Evolutionary conservation across 2,888 invertebrate species (phyloP), one percentile per base, ranked within the genome.

Genomic region (Hybos culiciformis): DNA sequence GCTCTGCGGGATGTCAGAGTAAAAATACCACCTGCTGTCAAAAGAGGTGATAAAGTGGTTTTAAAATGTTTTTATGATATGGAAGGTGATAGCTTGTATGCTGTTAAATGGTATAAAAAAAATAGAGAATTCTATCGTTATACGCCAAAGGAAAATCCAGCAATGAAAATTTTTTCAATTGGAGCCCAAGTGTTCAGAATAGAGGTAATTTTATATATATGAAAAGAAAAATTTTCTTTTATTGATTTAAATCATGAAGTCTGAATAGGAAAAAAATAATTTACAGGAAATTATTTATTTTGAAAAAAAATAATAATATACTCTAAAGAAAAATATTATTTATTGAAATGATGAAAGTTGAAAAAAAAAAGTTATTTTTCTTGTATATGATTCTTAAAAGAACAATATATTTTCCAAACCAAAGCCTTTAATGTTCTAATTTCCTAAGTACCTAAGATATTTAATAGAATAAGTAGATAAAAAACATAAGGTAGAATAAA

Each of bases 91-190:
- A 78, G 75, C 2, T 70, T 88, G 33, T 88, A 87, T 67, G 77
- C 84, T 2, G 83, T 88, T 40, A 86, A 87, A 68, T 88, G 86
- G 86, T 88, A 86, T 62, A 72, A 85, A 43, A 87, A 86, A 2
- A 72, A 70, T 53, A 71, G 79, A 49, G 87, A 88, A 67, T 87
- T 88, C 68, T 88, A 84, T 64, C 72, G 87, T 51, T 87, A 74
- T 58, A 79, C 83, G 0, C 86, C 87, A 0, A 74, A 74, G 53
- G 83, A 85, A 50, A 67, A 65, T 8, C 82, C 82, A 1, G 70
- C 74, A 15, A 80, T 76, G 40, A 83, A 82, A 59, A 74, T 76
- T 19, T 88, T 88, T 62, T n/a, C n/a, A n/a, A n/a, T n/a, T 73
- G 75, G 36, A 32, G 67, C 78, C 41, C 69, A 73, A 3, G 84